Percentiles rank a stretch among this genome's conserved stretches.
phyloP scores from a whole-genome alignment of 2,113 vertebrate species.

The Thamnaconus septentrionalis region DNA sequence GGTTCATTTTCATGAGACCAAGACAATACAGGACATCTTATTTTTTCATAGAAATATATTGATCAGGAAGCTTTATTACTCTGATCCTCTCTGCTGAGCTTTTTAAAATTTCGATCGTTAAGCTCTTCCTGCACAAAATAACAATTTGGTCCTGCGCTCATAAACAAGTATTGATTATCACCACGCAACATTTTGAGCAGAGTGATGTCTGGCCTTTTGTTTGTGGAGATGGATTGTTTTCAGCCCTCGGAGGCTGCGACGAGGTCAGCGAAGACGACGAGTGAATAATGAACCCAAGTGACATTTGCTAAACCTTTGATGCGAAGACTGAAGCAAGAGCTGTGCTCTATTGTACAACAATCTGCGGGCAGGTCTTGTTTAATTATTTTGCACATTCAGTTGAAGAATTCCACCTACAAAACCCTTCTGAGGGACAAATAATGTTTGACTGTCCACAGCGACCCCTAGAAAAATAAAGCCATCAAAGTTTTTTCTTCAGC shows the following conservation, averaged over 20 bases:
- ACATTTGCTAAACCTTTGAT: slow-evolving; percentile 41
- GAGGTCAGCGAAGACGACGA: slow-evolving; percentile 27
- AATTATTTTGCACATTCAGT: neutral
- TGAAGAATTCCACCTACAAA: slow-evolving; percentile 18
- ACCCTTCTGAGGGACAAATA: slow-evolving; percentile 13
- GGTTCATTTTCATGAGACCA: too few species aligned
- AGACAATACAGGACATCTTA: too few species aligned
- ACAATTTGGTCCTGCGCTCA: too few species aligned
- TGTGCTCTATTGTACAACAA: slow-evolving; percentile 20
- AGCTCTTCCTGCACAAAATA: too few species aligned
- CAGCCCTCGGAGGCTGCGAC: slow-evolving; percentile 14
- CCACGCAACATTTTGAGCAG: neutral
- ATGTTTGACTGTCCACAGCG: neutral
- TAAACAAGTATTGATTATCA: too few species aligned
- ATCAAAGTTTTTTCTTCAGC: neutral
- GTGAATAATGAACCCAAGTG: slow-evolving; percentile 1
- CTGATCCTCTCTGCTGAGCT: too few species aligned
- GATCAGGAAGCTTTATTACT: too few species aligned
- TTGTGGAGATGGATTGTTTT: neutral
- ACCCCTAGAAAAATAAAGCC: neutral
- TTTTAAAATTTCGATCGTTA: too few species aligned
- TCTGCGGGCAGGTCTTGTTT: slow-evolving; percentile 1
- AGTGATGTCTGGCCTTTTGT: neutral
- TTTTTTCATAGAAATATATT: too few species aligned
- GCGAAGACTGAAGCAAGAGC: slow-evolving; percentile 31